Base-by-base conservation (phyloP, 2,797 vertebrate species). In the Acanthiza pusilla region DNA sequence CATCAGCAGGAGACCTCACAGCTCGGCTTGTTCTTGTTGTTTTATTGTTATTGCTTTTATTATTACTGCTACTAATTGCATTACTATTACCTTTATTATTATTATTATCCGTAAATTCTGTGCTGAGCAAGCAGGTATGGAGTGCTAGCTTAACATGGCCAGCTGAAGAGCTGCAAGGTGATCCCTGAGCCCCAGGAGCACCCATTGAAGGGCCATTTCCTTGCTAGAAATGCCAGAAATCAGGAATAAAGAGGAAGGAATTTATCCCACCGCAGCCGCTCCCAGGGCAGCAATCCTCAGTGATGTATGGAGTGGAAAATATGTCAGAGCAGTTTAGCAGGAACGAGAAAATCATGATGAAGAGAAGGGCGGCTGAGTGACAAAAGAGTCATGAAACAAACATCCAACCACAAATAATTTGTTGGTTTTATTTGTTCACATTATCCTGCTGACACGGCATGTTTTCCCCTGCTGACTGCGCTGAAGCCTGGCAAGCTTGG, bases 371-470 rank as follows among this genome's bases (percentile, higher is more conserved):
- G 2, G 80, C 75, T 88, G 88, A 87, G 84, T 43, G 89, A 96
- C 92, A 95, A 85, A 77, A 88, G 40, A 96, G 89, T 96, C 89
- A 94, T 85, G 94, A 96, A 96, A 63, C 77, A 97, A 96, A 88
- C 58, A 96, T 95, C 90, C 88, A 96, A 74, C 91, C 96, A 94
- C 96, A 95, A 93, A 96, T 78, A 94, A 93, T 78, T 61, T 77
- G 67, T 73, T 89, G 71, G 91, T 70, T 94, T 96, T 70, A 78
- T 89, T 91, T 93, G 87, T 80, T 65, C 91, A 6, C 38, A 32
- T 78, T 67, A 51, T 26, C 60, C 91, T 85, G 84, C 87, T 95
- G 95, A 96, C 95, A 85, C 0, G 34, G 78, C 84, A 50, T n/a
- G 53, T 63, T 95, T 86, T 82, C 16, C 48, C 55, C 40, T 10